Evolutionary conservation across 2,797 vertebrate species (phyloP), one percentile per base, ranked within the genome.

Genomic region (Gephyroberyx darwinii): DNA sequence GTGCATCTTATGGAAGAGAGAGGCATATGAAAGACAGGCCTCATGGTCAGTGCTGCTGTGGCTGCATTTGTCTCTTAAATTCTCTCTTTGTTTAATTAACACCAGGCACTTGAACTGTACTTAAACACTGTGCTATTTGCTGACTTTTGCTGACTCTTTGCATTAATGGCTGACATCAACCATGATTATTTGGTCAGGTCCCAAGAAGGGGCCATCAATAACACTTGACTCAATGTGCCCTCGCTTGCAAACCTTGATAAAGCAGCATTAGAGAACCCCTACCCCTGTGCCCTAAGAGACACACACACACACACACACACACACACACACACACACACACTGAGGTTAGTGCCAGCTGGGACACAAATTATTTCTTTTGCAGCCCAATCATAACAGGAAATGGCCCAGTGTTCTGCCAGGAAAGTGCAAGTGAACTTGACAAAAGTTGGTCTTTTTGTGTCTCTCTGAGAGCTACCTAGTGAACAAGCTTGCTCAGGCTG

Each of bases 301-400:
- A 56, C 12, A 35, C 35, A 56, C 31, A 1, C 8, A 10, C 45
- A 30, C 33, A 66, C 53, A 69, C 20, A 69, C 22, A 73, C 14
- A 13, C 45, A 30, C 35, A 60, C 17, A 39, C 2, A n/a, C 16
- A 33, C 43, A 6, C 4, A 50, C 50, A 54, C 3, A 51, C 35
- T 10, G 17, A 71, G 3, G 17, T 19, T 51, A 12, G 33, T 55
- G 37, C 17, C 66, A 76, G 47, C 56, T 62, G 37, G 59, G 35
- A 9, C 53, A 66, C 43, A 63, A 41, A 39, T 55, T 12, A 3
- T 19, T 47, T 30, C 63, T 41, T 53, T 58, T 63, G 39, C 2
- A 66, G 39, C 31, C 60, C 60, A 55, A 65, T 69, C 60, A 54
- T 57, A 61, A 65, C 48, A 66, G 16, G 50, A 78, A 78, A 69